These are phyloP conservation scores for Noctua pronuba DNA, from an alignment of 2,888 invertebrate species.

Conservation along the genomic window DNA sequence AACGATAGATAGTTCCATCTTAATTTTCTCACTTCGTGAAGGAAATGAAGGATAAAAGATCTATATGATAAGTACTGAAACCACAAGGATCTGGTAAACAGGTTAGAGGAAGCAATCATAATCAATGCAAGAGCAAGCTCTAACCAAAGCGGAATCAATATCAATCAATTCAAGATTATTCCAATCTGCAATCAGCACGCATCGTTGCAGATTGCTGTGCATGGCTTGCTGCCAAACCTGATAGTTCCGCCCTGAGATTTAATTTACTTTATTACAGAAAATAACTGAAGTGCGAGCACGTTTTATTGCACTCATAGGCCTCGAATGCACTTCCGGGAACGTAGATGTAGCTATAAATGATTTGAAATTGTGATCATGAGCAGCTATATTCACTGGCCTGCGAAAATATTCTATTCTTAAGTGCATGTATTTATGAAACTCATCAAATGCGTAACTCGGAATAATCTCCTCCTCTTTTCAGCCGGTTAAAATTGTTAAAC, in stretches of 20 bases:
- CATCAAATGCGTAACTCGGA: neutral
- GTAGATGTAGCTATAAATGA: slow-evolving; percentile 17
- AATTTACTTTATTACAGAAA: slow-evolving; percentile 46
- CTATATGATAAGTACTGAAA: neutral
- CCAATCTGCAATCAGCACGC: slow-evolving; percentile 25
- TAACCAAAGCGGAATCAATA: slow-evolving; percentile 27
- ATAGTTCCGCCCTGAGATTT: slow-evolving; percentile 56
- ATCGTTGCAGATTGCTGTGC: neutral
- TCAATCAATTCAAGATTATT: slow-evolving; percentile 34
- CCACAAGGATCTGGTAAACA: neutral
- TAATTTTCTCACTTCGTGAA: neutral
- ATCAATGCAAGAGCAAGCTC: neutral
- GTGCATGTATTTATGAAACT: neutral
- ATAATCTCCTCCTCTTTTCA: neutral
- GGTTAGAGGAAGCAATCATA: neutral
- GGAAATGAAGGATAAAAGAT: neutral
- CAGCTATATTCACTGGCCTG: neutral
- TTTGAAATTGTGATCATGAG: slow-evolving; percentile 6
- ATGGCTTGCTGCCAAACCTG: slow-evolving; percentile 54
- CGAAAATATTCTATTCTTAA: neutral
- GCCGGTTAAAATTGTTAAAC: neutral
- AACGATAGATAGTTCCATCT: neutral
- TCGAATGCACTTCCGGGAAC: slow-evolving; percentile 31
- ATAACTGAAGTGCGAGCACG: slow-evolving; percentile 13
- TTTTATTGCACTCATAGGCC: slow-evolving; percentile 26